These are phyloP conservation scores for Dicyrtoma fusca DNA, from an alignment of 2,888 invertebrate genomes.

Conservation along the genomic window DNA sequence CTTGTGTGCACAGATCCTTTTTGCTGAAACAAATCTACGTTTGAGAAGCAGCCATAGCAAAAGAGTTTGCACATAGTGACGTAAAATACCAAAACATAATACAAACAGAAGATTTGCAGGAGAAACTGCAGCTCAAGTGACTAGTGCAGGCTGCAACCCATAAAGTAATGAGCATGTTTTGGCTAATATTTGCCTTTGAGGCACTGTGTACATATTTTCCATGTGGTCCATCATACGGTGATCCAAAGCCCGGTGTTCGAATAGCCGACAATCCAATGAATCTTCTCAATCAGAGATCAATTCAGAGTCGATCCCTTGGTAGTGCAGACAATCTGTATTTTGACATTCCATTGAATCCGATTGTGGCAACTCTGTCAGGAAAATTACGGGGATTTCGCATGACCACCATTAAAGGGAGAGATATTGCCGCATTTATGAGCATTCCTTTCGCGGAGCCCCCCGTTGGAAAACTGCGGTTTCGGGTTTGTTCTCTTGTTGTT, in stretches of 20 bases:
- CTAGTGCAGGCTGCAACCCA: too few species aligned
- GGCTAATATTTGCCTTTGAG: constrained; percentile 34
- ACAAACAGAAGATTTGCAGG: neutral
- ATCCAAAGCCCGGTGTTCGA: constrained; percentile 27
- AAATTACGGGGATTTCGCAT: constrained; percentile 47
- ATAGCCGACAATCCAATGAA: neutral
- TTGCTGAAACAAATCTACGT: too few species aligned
- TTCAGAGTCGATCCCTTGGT: constrained; percentile 22
- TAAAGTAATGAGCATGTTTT: constrained; percentile 23
- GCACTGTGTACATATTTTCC: constrained; percentile 26
- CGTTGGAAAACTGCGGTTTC: constrained; percentile 24
- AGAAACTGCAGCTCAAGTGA: too few species aligned
- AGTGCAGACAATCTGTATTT: neutral
- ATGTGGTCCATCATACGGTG: constrained; percentile 21
- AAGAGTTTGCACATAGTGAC: neutral
- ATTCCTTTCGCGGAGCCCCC: constrained; percentile 42
- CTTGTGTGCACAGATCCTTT: too few species aligned
- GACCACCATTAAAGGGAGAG: constrained; percentile 44
- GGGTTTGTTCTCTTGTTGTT: constrained; percentile 15
- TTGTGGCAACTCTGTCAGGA: constrained; percentile 47
- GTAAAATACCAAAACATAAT: neutral
- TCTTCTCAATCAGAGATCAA: constrained; percentile 9
- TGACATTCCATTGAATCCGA: constrained; percentile 26
- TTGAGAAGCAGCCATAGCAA: too few species aligned
- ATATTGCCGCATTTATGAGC: constrained; percentile 46